A percentile compares a stretch with the other conserved stretches of the same genome.
Conservation (phyloP, 2,113 vertebrate genomes). For the Chitala chitala region DNA sequence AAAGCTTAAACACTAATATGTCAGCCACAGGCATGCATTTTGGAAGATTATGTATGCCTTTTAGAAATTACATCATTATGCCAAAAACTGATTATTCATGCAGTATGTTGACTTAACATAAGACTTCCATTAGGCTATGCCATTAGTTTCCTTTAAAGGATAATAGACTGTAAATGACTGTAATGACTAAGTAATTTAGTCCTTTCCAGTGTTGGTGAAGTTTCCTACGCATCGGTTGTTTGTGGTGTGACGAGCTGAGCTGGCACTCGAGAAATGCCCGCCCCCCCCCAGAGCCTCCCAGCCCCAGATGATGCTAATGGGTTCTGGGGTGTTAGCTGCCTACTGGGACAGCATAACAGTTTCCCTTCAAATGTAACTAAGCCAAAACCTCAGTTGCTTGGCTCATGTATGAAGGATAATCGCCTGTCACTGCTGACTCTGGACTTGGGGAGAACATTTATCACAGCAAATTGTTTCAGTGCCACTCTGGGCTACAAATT, state of each 20-base stretch:
- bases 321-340: conserved; percentile 3
- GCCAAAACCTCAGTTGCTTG: not conserved
- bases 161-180: not conserved
- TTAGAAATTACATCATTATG: not conserved
- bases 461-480: not conserved
- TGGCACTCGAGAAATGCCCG: not conserved
- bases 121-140: not conserved
- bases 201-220: not conserved
- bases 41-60: not conserved
- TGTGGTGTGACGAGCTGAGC: not conserved
- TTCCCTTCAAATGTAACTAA: not conserved
- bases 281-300: not conserved
- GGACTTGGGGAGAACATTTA: not conserved
- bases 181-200: not conserved
- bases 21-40: not conserved
- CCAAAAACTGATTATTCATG: not conserved
- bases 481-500: not conserved
- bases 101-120: not conserved
- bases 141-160: not conserved
- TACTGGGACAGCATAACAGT: not conserved
- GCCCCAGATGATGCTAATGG: conserved; percentile 3
- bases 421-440: not conserved
- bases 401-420: not conserved
- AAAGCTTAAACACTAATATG: not conserved
- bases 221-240: not conserved